Percentiles rank a stretch among this genome's conserved stretches.
Conservation (phyloP, 2,797 vertebrate genomes). For the Sebastes vulpes region DNA sequence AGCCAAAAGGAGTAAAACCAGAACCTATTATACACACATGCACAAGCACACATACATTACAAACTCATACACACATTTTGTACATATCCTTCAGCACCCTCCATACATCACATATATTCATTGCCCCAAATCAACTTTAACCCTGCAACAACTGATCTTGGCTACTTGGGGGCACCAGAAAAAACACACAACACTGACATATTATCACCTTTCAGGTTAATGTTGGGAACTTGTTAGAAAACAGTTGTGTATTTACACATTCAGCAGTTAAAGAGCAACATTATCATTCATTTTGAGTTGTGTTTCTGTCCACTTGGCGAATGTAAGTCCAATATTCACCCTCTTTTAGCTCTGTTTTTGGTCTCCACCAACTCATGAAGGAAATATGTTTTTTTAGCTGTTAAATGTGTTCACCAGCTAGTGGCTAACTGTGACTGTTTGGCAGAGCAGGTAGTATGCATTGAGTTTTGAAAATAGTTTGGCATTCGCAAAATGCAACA, state of each 20-base stretch:
- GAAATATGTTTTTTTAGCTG: not conserved
- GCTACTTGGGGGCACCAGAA: not conserved
- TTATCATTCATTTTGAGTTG: not conserved
- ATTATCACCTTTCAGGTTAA: not conserved
- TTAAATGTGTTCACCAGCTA: not conserved
- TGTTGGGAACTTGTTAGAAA: not conserved
- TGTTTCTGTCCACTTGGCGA: not conserved
- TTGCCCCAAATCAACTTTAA: not conserved
- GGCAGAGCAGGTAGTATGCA: not conserved
- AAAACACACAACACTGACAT: not conserved
- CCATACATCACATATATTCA: not conserved
- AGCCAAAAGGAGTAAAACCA: constrained; percentile 61
- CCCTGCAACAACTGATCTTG: not conserved
- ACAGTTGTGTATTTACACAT: not conserved
- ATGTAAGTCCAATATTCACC: not conserved
- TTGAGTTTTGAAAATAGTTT: no score
- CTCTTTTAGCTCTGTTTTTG: not conserved
- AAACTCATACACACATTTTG: constrained; percentile 18
- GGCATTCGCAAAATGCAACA: no score
- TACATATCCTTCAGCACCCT: not conserved
- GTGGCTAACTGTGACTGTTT: not conserved
- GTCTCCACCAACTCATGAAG: not conserved
- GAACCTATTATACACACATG: constrained; percentile 51
- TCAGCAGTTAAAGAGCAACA: not conserved
- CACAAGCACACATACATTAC: constrained; percentile 10